phyloP scores from a whole-genome alignment of 35 echinoderm and acorn worm species.

The Heliocidaris tuberculata region DNA sequence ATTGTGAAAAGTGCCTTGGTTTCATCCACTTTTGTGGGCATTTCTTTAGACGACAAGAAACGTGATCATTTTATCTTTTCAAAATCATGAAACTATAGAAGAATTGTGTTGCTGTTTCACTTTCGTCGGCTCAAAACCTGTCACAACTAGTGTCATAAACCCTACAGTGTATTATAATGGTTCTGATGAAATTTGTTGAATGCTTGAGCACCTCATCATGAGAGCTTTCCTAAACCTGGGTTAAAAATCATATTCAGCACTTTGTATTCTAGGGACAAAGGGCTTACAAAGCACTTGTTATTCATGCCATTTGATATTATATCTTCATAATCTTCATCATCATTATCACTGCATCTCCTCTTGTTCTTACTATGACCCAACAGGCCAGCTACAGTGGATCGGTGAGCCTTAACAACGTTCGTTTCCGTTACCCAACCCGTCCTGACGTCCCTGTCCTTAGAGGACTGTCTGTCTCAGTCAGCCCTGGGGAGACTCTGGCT shows the following conservation, averaged over 20 bases:
- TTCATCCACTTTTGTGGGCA: background rate
- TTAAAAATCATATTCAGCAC: too few relatives aligned
- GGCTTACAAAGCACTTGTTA: too few relatives aligned
- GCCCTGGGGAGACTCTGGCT: constrained; percentile 86
- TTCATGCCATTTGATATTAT: too few relatives aligned
- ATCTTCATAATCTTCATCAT: too few relatives aligned
- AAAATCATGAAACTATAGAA: background rate
- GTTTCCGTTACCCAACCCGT: constrained; percentile 89
- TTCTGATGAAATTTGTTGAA: too few relatives aligned
- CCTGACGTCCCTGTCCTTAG: constrained; percentile 83
- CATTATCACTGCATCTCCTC: background rate
- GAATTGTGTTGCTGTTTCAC: background rate
- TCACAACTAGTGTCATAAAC: too few relatives aligned
- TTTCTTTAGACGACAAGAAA: background rate
- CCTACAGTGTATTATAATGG: too few relatives aligned
- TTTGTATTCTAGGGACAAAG: too few relatives aligned
- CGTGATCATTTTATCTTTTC: background rate
- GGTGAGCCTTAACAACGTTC: constrained; percentile 69
- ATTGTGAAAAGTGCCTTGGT: background rate
- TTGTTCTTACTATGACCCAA: background rate
- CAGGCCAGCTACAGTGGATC: constrained; percentile 69
- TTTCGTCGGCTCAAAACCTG: background rate
- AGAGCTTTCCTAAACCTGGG: too few relatives aligned
- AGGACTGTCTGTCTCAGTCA: constrained; percentile 70
- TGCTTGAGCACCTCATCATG: too few relatives aligned